phyloP scores from a whole-genome alignment of 2,797 vertebrate genomes.

The Dendrocincla fuliginosa region DNA sequence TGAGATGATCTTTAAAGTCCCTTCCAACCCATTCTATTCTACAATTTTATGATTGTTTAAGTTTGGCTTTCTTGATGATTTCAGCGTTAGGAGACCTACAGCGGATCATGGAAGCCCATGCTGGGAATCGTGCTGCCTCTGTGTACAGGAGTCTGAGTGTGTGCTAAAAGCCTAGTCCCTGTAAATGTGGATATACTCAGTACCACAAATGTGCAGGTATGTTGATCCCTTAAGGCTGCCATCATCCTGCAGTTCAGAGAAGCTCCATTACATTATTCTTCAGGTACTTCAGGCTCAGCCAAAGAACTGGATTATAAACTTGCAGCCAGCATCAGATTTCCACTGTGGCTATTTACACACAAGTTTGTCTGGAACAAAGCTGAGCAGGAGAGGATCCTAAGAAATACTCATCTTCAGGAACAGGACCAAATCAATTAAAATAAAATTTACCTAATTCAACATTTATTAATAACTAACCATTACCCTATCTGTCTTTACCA shows the following conservation, averaged over 20 bases:
- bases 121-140: neutral
- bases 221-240: neutral
- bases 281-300: neutral
- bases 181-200: neutral
- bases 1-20: neutral
- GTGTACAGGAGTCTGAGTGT: accelerated
- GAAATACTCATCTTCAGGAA: neutral
- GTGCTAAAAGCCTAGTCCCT: neutral
- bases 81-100: neutral
- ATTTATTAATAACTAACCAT: neutral
- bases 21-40: neutral
- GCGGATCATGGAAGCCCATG: neutral
- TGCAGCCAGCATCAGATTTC: neutral
- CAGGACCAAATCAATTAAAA: neutral
- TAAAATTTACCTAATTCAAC: neutral
- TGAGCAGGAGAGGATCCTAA: neutral
- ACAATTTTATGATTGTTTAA: neutral
- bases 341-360: neutral
- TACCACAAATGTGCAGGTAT: neutral
- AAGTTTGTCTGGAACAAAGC: neutral
- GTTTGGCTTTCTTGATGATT: neutral
- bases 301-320: neutral
- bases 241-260: neutral
- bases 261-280: neutral
- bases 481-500: neutral